Percentiles rank a stretch among this genome's conserved stretches.
phyloP scores from a whole-genome alignment of 2,797 vertebrate genomes.

The Orientallactaga sibirica region DNA sequence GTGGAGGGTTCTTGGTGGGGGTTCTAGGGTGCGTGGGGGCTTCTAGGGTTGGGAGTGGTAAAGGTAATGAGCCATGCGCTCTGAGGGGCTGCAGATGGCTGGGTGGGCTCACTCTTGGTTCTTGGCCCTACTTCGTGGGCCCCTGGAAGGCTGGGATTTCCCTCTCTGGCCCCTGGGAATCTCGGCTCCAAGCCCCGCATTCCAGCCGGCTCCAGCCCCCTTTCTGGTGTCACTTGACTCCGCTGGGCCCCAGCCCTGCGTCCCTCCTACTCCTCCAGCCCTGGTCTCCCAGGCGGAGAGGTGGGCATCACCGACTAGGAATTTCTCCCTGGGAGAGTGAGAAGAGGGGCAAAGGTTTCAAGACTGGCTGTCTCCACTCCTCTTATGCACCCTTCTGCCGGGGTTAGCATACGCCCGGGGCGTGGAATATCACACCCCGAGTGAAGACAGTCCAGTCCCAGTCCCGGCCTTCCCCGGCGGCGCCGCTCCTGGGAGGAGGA shows the following conservation, averaged over 20 bases:
- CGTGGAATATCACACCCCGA: constrained; percentile 53
- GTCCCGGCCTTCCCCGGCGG: not conserved
- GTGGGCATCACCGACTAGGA: constrained; percentile 73
- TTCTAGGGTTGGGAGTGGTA: not conserved
- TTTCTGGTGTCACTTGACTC: constrained; percentile 81
- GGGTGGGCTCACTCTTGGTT: not conserved
- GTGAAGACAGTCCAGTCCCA: not conserved
- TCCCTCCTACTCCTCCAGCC: constrained; percentile 86
- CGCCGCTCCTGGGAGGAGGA: not conserved
- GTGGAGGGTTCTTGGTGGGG: not conserved
- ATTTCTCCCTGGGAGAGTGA: constrained; percentile 59
- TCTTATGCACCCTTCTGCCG: not conserved
- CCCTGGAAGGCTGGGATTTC: constrained; percentile 70
- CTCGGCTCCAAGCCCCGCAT: constrained; percentile 70
- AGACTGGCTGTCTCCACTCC: not conserved
- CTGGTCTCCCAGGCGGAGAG: constrained; percentile 44
- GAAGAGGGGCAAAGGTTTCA: not conserved
- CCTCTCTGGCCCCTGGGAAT: constrained; percentile 75
- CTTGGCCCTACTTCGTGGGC: not conserved
- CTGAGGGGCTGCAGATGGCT: too few species aligned
- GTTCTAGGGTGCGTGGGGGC: not conserved
- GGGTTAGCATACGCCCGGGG: not conserved
- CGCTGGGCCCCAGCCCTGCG: constrained; percentile 68
- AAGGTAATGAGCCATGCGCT: not conserved
- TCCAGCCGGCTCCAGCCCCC: constrained; percentile 80